These are phyloP conservation scores for Grus americana DNA, from an alignment of 2,113 vertebrate species.

Conservation along the genomic window DNA sequence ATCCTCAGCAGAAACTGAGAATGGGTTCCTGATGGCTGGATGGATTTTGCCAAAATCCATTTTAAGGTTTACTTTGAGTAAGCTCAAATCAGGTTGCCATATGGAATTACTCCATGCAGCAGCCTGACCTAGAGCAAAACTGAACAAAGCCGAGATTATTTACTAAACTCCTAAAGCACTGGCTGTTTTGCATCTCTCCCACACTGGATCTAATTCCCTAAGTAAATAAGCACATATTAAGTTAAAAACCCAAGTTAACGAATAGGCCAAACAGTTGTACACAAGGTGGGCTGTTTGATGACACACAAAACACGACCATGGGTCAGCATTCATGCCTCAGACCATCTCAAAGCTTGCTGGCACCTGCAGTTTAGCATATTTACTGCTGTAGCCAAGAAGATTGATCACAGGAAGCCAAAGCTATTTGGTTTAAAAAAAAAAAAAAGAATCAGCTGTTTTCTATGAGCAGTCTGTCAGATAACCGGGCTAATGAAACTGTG, in stretches of 20 bases:
- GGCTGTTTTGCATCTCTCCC: slow-evolving; percentile 66
- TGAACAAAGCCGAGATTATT: slow-evolving; percentile 71
- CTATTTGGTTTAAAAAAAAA: background rate
- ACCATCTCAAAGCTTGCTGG: background rate
- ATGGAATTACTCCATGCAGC: slow-evolving; percentile 72
- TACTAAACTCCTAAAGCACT: slow-evolving; percentile 57
- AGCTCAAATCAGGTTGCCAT: slow-evolving; percentile 68
- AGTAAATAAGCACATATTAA: slow-evolving; percentile 65
- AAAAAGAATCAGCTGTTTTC: slow-evolving; percentile 59
- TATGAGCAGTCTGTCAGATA: slow-evolving; percentile 28
- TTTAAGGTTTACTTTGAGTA: slow-evolving; percentile 67
- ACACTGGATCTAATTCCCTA: slow-evolving; percentile 65
- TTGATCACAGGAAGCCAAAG: slow-evolving; percentile 47
- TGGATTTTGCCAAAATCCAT: slow-evolving; percentile 68
- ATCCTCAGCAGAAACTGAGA: slow-evolving; percentile 67
- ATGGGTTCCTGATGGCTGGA: slow-evolving; percentile 70
- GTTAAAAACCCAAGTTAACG: slow-evolving; percentile 43
- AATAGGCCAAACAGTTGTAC: slow-evolving; percentile 21
- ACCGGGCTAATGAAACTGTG: slow-evolving; percentile 1
- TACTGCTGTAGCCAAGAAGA: slow-evolving; percentile 21
- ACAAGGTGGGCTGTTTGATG: background rate
- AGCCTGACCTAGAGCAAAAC: slow-evolving; percentile 69
- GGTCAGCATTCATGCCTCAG: background rate
- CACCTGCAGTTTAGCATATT: slow-evolving; percentile 36
- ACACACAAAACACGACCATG: background rate